Conservation (phyloP, 2,113 vertebrate species). For the Delphinus delphis region DNA sequence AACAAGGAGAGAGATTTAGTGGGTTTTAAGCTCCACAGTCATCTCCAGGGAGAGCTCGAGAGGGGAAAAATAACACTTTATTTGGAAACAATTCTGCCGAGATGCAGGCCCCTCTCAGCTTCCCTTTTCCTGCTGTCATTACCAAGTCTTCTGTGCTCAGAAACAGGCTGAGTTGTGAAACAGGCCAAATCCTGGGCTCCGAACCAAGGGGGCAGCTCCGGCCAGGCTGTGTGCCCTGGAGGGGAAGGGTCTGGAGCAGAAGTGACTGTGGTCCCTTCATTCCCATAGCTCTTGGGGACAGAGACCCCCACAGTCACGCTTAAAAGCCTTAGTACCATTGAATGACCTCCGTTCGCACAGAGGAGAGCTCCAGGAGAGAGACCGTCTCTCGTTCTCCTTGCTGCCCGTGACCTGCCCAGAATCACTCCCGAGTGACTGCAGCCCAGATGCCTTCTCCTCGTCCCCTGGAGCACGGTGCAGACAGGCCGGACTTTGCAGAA, state of each 20-base stretch:
- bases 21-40: slow-evolving; percentile 19
- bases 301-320: neutral
- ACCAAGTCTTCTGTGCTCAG: neutral
- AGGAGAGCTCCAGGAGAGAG: neutral
- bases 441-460: neutral
- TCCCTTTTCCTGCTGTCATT: neutral
- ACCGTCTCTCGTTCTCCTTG: neutral
- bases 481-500: neutral
- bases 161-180: neutral
- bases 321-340: neutral
- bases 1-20: slow-evolving; percentile 26
- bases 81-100: slow-evolving; percentile 66
- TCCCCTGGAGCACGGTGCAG: neutral
- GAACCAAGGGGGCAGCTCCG: neutral
- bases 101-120: slow-evolving; percentile 4
- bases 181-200: neutral
- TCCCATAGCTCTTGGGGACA: neutral
- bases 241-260: neutral
- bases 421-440: fast-evolving
- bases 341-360: neutral
- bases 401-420: neutral
- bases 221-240: neutral
- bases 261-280: neutral
- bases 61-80: slow-evolving; percentile 38
- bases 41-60: slow-evolving; percentile 49